A percentile compares a stretch with the other conserved stretches of the same genome.
Evolutionary conservation across 2,113 vertebrate species (phyloP).

Genomic region (Heterocephalus glaber): DNA sequence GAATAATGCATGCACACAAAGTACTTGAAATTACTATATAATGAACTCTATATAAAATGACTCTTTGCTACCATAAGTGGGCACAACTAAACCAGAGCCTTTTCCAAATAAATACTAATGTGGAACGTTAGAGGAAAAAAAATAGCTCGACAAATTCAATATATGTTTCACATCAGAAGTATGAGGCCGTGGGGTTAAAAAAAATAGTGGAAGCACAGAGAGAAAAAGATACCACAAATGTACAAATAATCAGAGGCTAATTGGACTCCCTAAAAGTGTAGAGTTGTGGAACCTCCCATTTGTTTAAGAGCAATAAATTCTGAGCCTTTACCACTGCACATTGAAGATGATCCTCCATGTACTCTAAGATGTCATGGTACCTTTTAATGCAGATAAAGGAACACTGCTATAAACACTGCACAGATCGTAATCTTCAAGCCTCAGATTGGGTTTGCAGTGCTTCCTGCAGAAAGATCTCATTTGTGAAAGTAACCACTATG

Average conservation of each 20-base stretch:
- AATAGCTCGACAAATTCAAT: conserved; percentile 56
- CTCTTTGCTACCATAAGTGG: background rate
- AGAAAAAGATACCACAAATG: background rate
- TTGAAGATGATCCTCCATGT: background rate
- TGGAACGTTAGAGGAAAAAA: conserved; percentile 50
- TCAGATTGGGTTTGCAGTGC: conserved; percentile 51
- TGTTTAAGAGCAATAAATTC: conserved; percentile 47
- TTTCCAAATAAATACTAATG: conserved; percentile 58
- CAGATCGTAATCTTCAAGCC: conserved; percentile 49
- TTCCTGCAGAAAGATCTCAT: conserved; percentile 71
- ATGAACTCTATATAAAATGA: conserved; percentile 40
- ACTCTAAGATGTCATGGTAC: conserved; percentile 34
- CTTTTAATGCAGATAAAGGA: conserved; percentile 43
- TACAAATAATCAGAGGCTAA: conserved; percentile 22
- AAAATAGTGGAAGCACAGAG: background rate
- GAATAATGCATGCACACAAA: conserved; percentile 51
- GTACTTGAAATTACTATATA: conserved; percentile 48
- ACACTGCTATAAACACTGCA: conserved; percentile 6
- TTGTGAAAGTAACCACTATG: conserved; percentile 75
- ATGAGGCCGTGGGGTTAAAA: background rate
- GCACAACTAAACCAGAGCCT: background rate
- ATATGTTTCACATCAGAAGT: background rate
- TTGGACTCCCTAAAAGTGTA: conserved; percentile 22
- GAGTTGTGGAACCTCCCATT: background rate
- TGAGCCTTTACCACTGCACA: background rate